These are phyloP conservation scores for Tetragonula carbonaria DNA, from an alignment of 2,888 invertebrate species.

Conservation along the genomic window DNA sequence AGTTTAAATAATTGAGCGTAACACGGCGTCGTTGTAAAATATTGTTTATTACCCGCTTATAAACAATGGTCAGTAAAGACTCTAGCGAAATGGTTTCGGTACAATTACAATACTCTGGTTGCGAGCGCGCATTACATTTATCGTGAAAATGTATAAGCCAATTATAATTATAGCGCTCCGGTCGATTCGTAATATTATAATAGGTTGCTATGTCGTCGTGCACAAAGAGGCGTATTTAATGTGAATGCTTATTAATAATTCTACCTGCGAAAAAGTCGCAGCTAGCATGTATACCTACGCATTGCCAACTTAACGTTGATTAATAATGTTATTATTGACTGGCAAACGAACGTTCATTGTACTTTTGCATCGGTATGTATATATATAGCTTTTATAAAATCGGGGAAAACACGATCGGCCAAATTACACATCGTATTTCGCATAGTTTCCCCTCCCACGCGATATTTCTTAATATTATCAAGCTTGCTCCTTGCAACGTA, in stretches of 20 bases:
- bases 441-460: background rate
- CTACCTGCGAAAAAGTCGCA: conserved; percentile 23
- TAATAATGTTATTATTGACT: conserved; percentile 31
- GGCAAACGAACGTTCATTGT: conserved; percentile 6
- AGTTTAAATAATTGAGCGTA: conserved; percentile 43
- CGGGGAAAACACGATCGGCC: background rate
- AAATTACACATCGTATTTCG: conserved; percentile 13
- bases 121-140: conserved; percentile 68
- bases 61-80: conserved; percentile 74
- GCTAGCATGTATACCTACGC: background rate
- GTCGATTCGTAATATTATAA: conserved; percentile 66
- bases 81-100: conserved; percentile 58
- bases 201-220: conserved; percentile 52
- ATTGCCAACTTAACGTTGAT: conserved; percentile 41
- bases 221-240: conserved; percentile 38
- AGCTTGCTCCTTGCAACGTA: conserved; percentile 38
- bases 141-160: conserved; percentile 68
- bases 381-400: conserved; percentile 11
- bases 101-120: conserved; percentile 57
- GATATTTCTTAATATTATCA: background rate
- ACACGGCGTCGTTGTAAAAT: conserved; percentile 52
- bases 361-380: background rate
- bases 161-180: conserved; percentile 60
- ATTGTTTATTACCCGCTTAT: conserved; percentile 70
- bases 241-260: conserved; percentile 47